A percentile compares a stretch with the other conserved stretches of the same genome.
phyloP scores from a whole-genome alignment of 2,113 vertebrate species.

The Xiphophorus hellerii region DNA sequence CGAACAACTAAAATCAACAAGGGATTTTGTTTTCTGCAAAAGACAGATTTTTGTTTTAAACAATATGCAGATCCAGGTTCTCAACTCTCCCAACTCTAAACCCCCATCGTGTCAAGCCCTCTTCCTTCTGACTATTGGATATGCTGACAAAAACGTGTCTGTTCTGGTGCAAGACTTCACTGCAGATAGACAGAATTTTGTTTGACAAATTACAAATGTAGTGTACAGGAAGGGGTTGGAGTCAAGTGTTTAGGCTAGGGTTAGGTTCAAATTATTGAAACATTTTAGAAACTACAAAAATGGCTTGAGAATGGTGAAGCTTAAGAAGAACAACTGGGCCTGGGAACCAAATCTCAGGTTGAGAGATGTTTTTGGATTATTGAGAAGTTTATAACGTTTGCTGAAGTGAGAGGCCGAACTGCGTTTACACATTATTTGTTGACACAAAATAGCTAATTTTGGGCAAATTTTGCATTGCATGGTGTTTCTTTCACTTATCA shows the following conservation, averaged over 20 bases:
- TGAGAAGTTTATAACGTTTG: not conserved
- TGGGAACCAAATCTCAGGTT: not conserved
- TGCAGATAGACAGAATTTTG: not conserved
- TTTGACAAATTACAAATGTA: not conserved
- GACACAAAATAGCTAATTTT: not conserved
- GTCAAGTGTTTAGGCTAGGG: too few species aligned
- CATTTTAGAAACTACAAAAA: not conserved
- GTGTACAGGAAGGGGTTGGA: not conserved
- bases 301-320: not conserved
- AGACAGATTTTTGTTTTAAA: not conserved
- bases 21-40: not conserved
- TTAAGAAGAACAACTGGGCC: not conserved
- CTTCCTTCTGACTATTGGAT: not conserved
- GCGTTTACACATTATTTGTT: not conserved
- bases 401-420: not conserved
- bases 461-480: not conserved
- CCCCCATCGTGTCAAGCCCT: not conserved
- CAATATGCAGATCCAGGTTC: not conserved
- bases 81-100: not conserved
- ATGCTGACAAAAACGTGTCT: not conserved
- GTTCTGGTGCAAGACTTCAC: not conserved
- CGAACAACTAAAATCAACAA: not conserved
- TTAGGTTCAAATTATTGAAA: not conserved
- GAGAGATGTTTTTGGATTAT: not conserved
- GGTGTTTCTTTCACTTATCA: not conserved